phyloP scores from a whole-genome alignment of 1,140 invertebrate species.

The Drosophila orena region DNA sequence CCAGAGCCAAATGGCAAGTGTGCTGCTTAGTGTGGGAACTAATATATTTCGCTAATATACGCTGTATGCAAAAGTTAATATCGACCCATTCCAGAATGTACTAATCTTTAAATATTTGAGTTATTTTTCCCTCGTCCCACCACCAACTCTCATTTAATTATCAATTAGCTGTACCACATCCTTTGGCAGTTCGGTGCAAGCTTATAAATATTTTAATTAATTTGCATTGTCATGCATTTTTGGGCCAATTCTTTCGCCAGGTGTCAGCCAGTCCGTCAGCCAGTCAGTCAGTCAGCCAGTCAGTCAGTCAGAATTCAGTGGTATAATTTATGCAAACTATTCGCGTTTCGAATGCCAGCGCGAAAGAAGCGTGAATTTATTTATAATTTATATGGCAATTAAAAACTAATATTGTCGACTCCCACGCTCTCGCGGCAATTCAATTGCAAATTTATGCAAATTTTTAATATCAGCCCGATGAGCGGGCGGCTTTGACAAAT shows the following conservation, averaged over 20 bases:
- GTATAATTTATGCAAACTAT: slow-evolving; percentile 76
- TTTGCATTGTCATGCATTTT: slow-evolving; percentile 62
- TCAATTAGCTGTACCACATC: slow-evolving; percentile 46
- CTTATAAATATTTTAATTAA: slow-evolving; percentile 82
- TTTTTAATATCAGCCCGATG: slow-evolving; percentile 66
- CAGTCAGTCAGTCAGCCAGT: slow-evolving; percentile 9
- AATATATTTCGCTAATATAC: not conserved
- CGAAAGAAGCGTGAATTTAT: slow-evolving; percentile 59
- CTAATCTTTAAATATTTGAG: not conserved
- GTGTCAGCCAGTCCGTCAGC: slow-evolving; percentile 27
- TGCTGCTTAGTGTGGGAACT: slow-evolving; percentile 14
- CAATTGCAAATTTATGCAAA: slow-evolving; percentile 77
- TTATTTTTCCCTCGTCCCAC: not conserved
- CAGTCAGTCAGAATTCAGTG: slow-evolving; percentile 12
- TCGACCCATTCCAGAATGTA: not conserved
- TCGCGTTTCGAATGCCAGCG: slow-evolving; percentile 38
- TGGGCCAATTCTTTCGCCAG: slow-evolving; percentile 4
- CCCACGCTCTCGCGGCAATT: slow-evolving; percentile 40
- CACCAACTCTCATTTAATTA: slow-evolving; percentile 60
- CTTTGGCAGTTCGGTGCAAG: slow-evolving; percentile 7
- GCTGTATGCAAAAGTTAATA: not conserved
- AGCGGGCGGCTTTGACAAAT: slow-evolving; percentile 21
- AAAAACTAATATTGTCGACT: slow-evolving; percentile 78
- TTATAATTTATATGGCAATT: slow-evolving; percentile 82
- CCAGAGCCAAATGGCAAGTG: slow-evolving; percentile 16